Evolutionary conservation across 1,140 invertebrate genomes (phyloP).

Genomic region (roundworm (Caenorhabditis elegans)): DNA sequence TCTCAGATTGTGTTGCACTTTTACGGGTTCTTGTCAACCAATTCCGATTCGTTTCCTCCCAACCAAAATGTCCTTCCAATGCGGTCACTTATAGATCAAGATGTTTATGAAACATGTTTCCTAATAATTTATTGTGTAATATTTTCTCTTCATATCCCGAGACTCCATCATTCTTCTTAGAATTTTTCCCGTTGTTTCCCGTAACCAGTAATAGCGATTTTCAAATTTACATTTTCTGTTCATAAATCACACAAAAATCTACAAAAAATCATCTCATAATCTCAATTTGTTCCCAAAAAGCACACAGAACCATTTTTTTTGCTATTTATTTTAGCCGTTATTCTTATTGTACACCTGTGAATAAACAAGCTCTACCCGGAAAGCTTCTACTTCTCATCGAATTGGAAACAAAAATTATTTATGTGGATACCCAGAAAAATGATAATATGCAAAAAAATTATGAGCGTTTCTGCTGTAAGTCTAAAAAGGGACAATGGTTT

Average conservation of each 20-base stretch:
- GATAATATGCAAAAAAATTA: neutral
- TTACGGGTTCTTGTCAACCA: neutral
- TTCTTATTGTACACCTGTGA: slow-evolving; percentile 3
- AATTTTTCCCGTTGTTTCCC: neutral
- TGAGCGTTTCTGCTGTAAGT: neutral
- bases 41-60: slow-evolving; percentile 9
- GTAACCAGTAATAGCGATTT: neutral
- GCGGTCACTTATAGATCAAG: too few species aligned
- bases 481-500: neutral
- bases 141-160: slow-evolving; percentile 8
- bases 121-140: slow-evolving; percentile 20
- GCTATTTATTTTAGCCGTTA: neutral
- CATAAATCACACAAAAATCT: too few species aligned
- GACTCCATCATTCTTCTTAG: neutral
- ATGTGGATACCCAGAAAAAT: slow-evolving; percentile 4
- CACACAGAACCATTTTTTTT: neutral
- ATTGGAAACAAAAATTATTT: too few species aligned
- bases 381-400: too few species aligned
- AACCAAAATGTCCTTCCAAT: neutral
- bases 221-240: too few species aligned
- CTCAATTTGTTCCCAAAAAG: neutral
- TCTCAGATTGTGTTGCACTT: neutral
- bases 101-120: neutral
- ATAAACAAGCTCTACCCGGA: neutral
- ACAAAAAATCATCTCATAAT: slow-evolving; percentile 1